Evolutionary conservation across 2,113 vertebrate genomes (phyloP), one percentile per base, ranked within the genome.

Genomic region (Petroica traversi): DNA sequence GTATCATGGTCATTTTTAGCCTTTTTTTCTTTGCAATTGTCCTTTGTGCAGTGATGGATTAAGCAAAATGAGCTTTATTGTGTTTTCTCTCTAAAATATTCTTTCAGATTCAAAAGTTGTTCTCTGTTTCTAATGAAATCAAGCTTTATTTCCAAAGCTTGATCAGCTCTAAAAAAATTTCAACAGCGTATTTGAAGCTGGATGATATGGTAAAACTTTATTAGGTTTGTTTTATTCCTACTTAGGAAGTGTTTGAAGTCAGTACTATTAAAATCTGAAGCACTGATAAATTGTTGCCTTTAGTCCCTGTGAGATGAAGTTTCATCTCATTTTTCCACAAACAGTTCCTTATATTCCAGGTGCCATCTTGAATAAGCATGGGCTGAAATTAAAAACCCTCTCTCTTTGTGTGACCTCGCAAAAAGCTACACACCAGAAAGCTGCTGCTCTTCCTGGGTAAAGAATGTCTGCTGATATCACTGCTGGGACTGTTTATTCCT

Each of bases 371-470:
- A 69, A 64, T 76, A 92, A 84, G 49, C 64, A 29, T 18, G 19
- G 15, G 6, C 40, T 94, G 85, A 93, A 97, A 93, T 58, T n/a
- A 82, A 68, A 92, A 72, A 28, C 61, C n/a, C 3, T 54, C 36
- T 91, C 52, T 61, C 57, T 96, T 85, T 85, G 58, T 88, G 31
- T 94, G 92, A 88, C 55, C 38, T 80, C 77, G n/a, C 34, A 64
- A 59, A 59, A 83, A 93, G 23, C 45, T 49, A 1, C 24, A 26
- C 15, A 22, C 11, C 59, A 57, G 58, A 46, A 83, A 85, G 62
- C 36, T 92, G 34, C 71, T 77, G 85, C 23, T 40, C 14, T 52
- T 90, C 62, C 41, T 1, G 1, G 59, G 26, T 66, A 46, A 64
- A 45, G 76, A 73, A 49, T n/a, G 31, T 82, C 66, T 74, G 55